Conservation (phyloP, 2,888 invertebrate species). For the Latrodectus hesperus region DNA sequence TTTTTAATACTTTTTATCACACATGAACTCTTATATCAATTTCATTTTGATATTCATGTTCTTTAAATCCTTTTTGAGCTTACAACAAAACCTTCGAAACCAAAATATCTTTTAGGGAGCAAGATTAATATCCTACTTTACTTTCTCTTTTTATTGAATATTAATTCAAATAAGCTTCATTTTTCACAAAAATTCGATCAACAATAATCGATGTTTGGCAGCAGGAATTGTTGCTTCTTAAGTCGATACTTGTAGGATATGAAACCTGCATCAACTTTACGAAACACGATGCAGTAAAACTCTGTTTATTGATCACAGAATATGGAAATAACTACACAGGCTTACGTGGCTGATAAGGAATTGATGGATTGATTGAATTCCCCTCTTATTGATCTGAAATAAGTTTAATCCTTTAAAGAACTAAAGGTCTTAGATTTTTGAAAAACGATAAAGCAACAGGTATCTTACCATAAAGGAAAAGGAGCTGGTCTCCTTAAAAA, state of each 20-base stretch:
- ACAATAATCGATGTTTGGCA: conserved; percentile 53
- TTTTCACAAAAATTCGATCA: conserved; percentile 49
- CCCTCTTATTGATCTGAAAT: conserved; percentile 33
- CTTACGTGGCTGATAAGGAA: conserved; percentile 37
- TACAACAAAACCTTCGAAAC: conserved; percentile 4
- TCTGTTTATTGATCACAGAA: conserved; percentile 53
- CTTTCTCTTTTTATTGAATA: conserved; percentile 34
- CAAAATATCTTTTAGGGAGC: conserved; percentile 2
- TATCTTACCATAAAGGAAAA: background rate
- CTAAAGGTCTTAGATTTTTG: conserved; percentile 5
- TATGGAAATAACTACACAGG: conserved; percentile 46
- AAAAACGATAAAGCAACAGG: conserved; percentile 48
- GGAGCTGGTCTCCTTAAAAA: no score
- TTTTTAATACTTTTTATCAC: no score
- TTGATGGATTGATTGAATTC: conserved; percentile 41
- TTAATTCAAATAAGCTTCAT: conserved; percentile 62
- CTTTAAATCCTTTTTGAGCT: background rate
- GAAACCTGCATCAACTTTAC: conserved; percentile 34
- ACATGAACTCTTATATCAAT: no score
- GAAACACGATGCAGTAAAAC: conserved; percentile 39
- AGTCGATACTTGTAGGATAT: conserved; percentile 28
- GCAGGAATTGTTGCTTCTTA: conserved; percentile 35
- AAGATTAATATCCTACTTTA: conserved; percentile 39
- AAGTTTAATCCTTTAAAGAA: conserved; percentile 15
- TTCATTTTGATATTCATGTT: background rate